Base-by-base conservation (phyloP, 2,888 invertebrate species). In the Dicyrtomina minuta region DNA sequence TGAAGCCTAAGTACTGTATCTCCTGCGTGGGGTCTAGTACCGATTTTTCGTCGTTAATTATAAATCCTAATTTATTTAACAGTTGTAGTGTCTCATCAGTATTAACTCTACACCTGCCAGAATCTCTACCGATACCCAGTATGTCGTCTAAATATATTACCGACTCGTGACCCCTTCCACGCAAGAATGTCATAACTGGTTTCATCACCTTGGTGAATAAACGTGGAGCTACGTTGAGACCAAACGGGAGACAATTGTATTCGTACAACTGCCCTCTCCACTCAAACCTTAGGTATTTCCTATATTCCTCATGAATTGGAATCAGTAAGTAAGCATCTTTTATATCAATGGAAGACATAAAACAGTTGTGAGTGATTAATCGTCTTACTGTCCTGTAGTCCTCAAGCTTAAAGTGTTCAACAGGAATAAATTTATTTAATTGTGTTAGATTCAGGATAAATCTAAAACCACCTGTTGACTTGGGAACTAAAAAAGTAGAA, bases 91-190 rank as follows among this genome's bases (percentile, higher is more conserved):
- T 60, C 3, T 22, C 1, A 13, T 2, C 2, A 8, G 39, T 10
- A 5, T 61, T 51, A 3, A 1, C 15, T 17, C 6, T 27, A n/a
- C 61, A 58, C 17, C 15, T 24, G 1, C 6, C 10, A 2, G 10
- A 39, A 5, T 12, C 27, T 5, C 17, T 46, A 3, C 39, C 27
- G 1, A 53, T 6, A 15, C 13, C 1, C 8, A 68, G 17, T 10
- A 49, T 22, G 24, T 68, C 68, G 17, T 68, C 68, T 43, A 68
- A 26, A 15, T 61, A 68, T 5, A 61, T 27, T n/a, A 70, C 39
- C 17, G 22, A 22, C 6, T 20, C 13, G 3, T 27, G 12, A 26
- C 59, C 49, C 5, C n/a, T 12, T n/a, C n/a, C 10, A 39, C 68
- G 5, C 1, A 68, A 33, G n/a, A 26, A 27, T 26, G 5, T n/a